A percentile compares a stretch with the other conserved stretches of the same genome.
phyloP scores from a whole-genome alignment of 2,797 vertebrate species.

The Spinibarbus caldwelli region DNA sequence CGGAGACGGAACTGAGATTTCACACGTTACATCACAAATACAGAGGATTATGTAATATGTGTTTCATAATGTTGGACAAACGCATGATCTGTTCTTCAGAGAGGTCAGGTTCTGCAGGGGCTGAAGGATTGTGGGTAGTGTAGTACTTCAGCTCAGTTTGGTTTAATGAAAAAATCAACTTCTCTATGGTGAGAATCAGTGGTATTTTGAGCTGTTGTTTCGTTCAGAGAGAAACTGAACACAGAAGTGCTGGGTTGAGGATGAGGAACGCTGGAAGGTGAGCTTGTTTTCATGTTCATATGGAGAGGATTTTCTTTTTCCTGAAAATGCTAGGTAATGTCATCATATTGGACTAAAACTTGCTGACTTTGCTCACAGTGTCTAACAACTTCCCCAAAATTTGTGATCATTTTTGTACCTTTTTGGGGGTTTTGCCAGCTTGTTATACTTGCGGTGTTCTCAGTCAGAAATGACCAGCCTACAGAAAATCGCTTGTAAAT shows the following conservation, averaged over 20 bases:
- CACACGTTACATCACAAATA: background rate
- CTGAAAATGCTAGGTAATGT: background rate
- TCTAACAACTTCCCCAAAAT: background rate
- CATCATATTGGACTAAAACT: background rate
- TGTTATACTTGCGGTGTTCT: background rate
- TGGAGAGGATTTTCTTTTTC: background rate
- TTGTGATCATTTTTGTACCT: background rate
- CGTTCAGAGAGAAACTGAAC: background rate
- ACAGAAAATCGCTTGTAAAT: background rate
- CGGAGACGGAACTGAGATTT: background rate
- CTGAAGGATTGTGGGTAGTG: background rate
- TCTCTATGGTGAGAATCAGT: background rate
- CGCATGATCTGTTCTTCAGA: background rate
- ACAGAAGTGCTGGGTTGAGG: background rate
- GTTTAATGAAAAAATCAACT: background rate
- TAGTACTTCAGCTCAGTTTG: background rate
- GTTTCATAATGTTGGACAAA: slow-evolving; percentile 2
- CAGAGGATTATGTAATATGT: background rate
- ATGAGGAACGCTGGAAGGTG: background rate
- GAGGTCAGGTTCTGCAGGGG: background rate
- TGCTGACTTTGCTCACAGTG: background rate
- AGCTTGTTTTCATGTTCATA: background rate
- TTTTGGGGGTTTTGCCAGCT: background rate
- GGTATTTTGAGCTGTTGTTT: background rate
- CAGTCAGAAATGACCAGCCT: background rate